Evolutionary conservation across 2,888 invertebrate genomes (phyloP), one percentile per base, ranked within the genome.

Genomic region (Epsilonema sp.): DNA sequence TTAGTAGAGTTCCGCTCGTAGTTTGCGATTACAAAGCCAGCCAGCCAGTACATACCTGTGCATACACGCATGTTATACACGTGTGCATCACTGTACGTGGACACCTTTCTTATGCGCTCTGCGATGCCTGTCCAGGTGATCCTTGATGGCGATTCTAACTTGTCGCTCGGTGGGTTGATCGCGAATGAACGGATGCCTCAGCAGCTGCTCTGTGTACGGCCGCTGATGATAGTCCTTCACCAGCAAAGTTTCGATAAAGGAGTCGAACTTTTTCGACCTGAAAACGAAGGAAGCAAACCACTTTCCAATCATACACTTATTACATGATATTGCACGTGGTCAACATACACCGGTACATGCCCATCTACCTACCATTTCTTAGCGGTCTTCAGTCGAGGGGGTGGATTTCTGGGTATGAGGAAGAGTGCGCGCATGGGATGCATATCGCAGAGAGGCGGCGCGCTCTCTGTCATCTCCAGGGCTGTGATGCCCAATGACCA

Each of bases 351-450:
- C 8, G 31, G 31, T 31, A 16, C 16, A 31, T 16, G 16, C 31
- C 65, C 67, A n/a, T n/a, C n/a, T n/a, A n/a, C n/a, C n/a, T n/a
- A 57, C 58, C 65, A 67, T 51, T 66, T 67, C 50, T 65, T 63
- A 41, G 52, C 56, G 44, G 62, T 54, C 72, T 89, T 94, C 60
- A 97, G 77, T 60, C 92, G 78, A 42, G 97, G 97, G 45, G 97
- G 90, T 57, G 89, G 84, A 70, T 97, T 94, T 64, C 94, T 78
- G 56, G 94, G 94, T 69, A 94, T 94, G 61, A 97, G 78, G 72
- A 94, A 97, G 56, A 94, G 76, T 55, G 94, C 94, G 63, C 94
- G 76, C 97, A 99, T 99, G 23, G 97, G 97, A 75, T 97, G 97
- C 68, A 97, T 78, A 74, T 97, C 94, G 74, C 94, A 99, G 50